Evolutionary conservation across 30 jellyfish, hydroid and myxozoan genomes (phyloP), one percentile per base, ranked within the genome.

Genomic region (Hydra vulgaris): DNA sequence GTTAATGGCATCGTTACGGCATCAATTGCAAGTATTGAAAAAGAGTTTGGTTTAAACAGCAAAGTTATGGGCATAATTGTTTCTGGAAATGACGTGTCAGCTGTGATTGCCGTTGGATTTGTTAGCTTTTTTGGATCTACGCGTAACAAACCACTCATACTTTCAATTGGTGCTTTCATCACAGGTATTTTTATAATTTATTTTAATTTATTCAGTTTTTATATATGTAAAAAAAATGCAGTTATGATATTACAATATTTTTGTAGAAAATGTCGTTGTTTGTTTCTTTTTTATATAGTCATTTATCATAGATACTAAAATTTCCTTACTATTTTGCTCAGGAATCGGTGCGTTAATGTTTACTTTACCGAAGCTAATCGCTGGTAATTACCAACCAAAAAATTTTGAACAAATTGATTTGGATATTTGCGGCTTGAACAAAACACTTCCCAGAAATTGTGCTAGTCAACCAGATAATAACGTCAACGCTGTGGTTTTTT

Each of bases 261-360:
- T n/a, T n/a, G n/a, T n/a, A n/a, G n/a, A n/a, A n/a, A n/a, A n/a
- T n/a, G n/a, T n/a, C n/a, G n/a, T n/a, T n/a, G n/a, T n/a, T n/a
- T n/a, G n/a, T n/a, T n/a, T n/a, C n/a, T n/a, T n/a, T n/a, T n/a
- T n/a, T n/a, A n/a, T n/a, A n/a, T n/a, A n/a, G n/a, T n/a, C n/a
- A n/a, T n/a, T n/a, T 19, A 78, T 66, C 27, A 54, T 21, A 15
- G 21, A 18, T 27, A 54, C 20, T 21, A 19, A 56, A 23, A 27
- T 26, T 73, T 5, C 25, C 27, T 25, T 80, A 25, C 56, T 76
- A 12, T 23, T 69, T 69, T 21, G 27, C 27, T 0, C 74, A 91
- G 98, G 98, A n/a, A 23, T 86, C 70, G 98, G 98, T 24, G 90
- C 92, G 17, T 79, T 84, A 27, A 72, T 91, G 40, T 91, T 86